These are phyloP conservation scores for Frankliniella fusca DNA, from an alignment of 2,888 invertebrate species.

Conservation along the genomic window DNA sequence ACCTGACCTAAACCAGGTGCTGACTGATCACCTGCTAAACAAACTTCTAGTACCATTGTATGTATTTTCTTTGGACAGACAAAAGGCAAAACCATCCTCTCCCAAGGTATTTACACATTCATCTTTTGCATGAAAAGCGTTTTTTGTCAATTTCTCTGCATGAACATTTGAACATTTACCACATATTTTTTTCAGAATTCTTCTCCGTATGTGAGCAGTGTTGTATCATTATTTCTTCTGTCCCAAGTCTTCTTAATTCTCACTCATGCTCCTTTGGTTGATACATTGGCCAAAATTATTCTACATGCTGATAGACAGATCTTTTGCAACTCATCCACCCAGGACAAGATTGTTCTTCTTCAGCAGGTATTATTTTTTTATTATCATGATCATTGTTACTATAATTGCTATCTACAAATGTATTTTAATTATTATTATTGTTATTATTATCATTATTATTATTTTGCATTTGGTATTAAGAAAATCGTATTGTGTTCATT, in stretches of 20 bases:
- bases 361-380: slow-evolving; percentile 15
- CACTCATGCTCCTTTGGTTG: slow-evolving; percentile 84
- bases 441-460: slow-evolving; percentile 20
- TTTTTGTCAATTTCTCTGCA: slow-evolving; percentile 23
- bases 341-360: not conserved
- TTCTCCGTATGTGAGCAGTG: slow-evolving; percentile 77
- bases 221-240: slow-evolving; percentile 83
- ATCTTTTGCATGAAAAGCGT: slow-evolving; percentile 43
- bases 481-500: not conserved
- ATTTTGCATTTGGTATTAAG: slow-evolving; percentile 20
- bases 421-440: slow-evolving; percentile 13
- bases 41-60: slow-evolving; percentile 89
- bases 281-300: slow-evolving; percentile 84
- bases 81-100: not conserved
- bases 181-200: slow-evolving; percentile 44
- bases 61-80: slow-evolving; percentile 64
- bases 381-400: slow-evolving; percentile 13
- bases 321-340: not conserved
- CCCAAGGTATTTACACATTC: slow-evolving; percentile 50
- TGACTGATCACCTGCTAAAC: slow-evolving; percentile 90
- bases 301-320: slow-evolving; percentile 52
- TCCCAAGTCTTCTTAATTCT: slow-evolving; percentile 95
- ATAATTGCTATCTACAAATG: slow-evolving; percentile 29
- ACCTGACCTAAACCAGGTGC: slow-evolving; percentile 84
- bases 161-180: slow-evolving; percentile 1